Conservation (phyloP, 2,888 invertebrate genomes). For the Tenodera sinensis region DNA sequence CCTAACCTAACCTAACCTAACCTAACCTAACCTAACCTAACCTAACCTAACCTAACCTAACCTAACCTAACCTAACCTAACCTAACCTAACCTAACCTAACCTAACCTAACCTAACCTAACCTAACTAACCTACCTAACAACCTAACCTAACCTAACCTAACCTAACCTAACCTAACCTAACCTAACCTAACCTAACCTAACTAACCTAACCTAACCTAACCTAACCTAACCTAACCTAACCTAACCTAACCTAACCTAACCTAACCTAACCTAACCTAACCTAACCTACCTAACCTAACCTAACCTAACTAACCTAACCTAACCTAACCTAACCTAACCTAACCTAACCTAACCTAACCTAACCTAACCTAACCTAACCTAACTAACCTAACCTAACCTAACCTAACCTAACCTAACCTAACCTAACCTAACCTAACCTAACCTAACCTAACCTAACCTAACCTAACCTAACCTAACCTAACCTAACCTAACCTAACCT, state of each 20-base stretch:
- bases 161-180: too few species aligned
- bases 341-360: slow-evolving; percentile 1
- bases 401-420: too few species aligned
- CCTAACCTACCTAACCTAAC: not conserved
- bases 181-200: too few species aligned
- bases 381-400: not conserved
- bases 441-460: slow-evolving; percentile 27
- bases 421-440: too few species aligned
- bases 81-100: slow-evolving; percentile 28
- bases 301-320: not conserved
- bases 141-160: too few species aligned
- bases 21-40: too few species aligned
- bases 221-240: too few species aligned
- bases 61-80: slow-evolving; percentile 35
- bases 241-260: too few species aligned
- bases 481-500: slow-evolving; percentile 34
- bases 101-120: slow-evolving; percentile 28
- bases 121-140: slow-evolving; percentile 27
- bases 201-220: too few species aligned
- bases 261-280: too few species aligned
- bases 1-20: too few species aligned
- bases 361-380: slow-evolving; percentile 4
- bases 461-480: too few species aligned
- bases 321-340: not conserved
- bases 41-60: slow-evolving; percentile 34